Base-by-base conservation (phyloP, 37 sponge, comb jelly and placozoan species). In the Diacarnus erythraeanus region DNA sequence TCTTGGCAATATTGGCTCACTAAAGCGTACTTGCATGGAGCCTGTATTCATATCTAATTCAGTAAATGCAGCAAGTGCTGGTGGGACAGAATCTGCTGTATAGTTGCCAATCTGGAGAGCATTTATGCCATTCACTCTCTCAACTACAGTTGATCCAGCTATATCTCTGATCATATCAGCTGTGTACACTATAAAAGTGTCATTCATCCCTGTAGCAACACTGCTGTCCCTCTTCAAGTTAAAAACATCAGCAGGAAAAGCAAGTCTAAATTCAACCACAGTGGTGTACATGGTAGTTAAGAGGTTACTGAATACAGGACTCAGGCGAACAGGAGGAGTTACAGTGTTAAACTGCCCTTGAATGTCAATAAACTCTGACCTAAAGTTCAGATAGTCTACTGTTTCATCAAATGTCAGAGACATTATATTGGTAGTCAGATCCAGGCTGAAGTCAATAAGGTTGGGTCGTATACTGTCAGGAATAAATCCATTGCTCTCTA, bases 391-490 rank as follows among this genome's bases (percentile, higher is more conserved):
- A 67, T 75, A 85, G 71, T 93, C 91, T 42, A 96, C 82, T 26
- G 89, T 90, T 60, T 96, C 97, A 78, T 96, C 91, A 87, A 96
- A 96, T 0, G 84, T 81, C 21, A 96, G 68, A 23, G 87, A 69
- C 26, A 94, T 38, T 22, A 58, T 84, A 2, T 69, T 83, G 38
- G 58, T 71, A 21, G 91, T 94, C 1, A 95, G 70, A 64, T 95
- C 88, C 22, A 95, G 36, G 42, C 41, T 76, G 76, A 84, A 95
- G 36, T 64, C 58, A 10, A 83, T 58, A 72, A 92, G 87, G 43
- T 76, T 81, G 15, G 96, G 96, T 27, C 43, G 44, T 21, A 82
- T 86, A 4, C 47, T 72, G 51, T 95, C 93, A 60, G 74, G 64
- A n/a, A 59, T 20, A 25, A 71, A 75, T 12, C 42, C 63, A 38